phyloP scores from a whole-genome alignment of 2,888 invertebrate species.

The Lycocerus yunnanus region DNA sequence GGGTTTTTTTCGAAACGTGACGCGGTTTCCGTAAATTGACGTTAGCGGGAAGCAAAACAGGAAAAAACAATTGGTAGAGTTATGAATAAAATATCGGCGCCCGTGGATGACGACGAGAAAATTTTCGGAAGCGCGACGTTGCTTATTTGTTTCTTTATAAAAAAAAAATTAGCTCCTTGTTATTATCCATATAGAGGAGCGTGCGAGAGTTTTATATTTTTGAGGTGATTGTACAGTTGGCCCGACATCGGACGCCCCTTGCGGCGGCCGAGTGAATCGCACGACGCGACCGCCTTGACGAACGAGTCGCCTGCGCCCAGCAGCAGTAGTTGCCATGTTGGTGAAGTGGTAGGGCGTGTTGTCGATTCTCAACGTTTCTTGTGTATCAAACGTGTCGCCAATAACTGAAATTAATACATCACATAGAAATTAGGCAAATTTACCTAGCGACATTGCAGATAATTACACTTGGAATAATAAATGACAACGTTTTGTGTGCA shows the following conservation, averaged over 20 bases:
- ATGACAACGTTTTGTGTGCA: neutral
- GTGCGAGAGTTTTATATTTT: neutral
- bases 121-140: neutral
- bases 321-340: slow-evolving; percentile 55
- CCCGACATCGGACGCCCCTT: slow-evolving; percentile 30
- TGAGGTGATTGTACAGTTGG: slow-evolving; percentile 1
- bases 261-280: slow-evolving; percentile 20
- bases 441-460: neutral
- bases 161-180: neutral
- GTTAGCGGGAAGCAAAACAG: neutral
- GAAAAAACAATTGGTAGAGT: neutral
- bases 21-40: neutral
- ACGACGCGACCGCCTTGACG: slow-evolving; percentile 37
- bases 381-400: slow-evolving; percentile 26
- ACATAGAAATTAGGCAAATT: neutral
- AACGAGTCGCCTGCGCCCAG: slow-evolving; percentile 45
- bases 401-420: neutral
- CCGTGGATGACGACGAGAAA: neutral
- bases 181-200: neutral
- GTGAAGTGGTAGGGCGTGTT: slow-evolving; percentile 45
- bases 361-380: slow-evolving; percentile 27
- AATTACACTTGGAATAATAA: neutral
- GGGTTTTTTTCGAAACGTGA: neutral
- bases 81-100: neutral
- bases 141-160: neutral